phyloP scores from a whole-genome alignment of 2,888 invertebrate species.

The Trissoscelio sp. region DNA sequence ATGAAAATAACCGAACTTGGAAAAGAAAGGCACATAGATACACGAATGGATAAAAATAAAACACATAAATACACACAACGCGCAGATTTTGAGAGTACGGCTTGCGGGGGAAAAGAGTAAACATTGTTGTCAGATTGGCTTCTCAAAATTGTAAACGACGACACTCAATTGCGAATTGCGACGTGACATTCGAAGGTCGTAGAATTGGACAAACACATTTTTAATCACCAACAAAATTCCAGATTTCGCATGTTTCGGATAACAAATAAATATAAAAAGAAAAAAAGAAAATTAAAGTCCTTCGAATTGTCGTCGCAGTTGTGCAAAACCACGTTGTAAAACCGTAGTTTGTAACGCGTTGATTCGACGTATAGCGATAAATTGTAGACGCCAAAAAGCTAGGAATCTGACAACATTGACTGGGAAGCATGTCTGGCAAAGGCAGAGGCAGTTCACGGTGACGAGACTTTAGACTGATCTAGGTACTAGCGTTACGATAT shows the following conservation, averaged over 20 bases:
- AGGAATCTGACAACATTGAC: conserved; percentile 61
- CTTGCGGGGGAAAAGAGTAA: conserved; percentile 80
- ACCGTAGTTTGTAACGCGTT: conserved; percentile 36
- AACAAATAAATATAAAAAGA: too few species aligned
- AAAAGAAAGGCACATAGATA: conserved; percentile 66
- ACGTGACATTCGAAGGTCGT: conserved; percentile 9
- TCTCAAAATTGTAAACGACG: conserved; percentile 70
- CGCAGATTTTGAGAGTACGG: conserved; percentile 72
- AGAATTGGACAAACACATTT: too few species aligned
- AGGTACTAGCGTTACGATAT: conserved; percentile 82
- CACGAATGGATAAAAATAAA: conserved; percentile 66
- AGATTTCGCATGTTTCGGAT: too few species aligned
- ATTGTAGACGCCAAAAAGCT: conserved; percentile 44
- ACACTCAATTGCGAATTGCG: conserved; percentile 22
- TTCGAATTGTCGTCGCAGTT: conserved; percentile 20
- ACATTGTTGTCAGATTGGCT: conserved; percentile 70
- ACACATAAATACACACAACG: conserved; percentile 69
- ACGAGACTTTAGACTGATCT: conserved; percentile 84
- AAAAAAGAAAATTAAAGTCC: background rate
- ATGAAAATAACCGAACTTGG: conserved; percentile 64
- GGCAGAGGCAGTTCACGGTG: conserved; percentile 83
- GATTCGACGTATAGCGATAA: conserved; percentile 33
- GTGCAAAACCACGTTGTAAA: conserved; percentile 7
- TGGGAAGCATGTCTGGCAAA: conserved; percentile 73
- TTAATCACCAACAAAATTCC: too few species aligned